phyloP scores from a whole-genome alignment of 2,888 invertebrate species.

The Chalcosyrphus nemorum region DNA sequence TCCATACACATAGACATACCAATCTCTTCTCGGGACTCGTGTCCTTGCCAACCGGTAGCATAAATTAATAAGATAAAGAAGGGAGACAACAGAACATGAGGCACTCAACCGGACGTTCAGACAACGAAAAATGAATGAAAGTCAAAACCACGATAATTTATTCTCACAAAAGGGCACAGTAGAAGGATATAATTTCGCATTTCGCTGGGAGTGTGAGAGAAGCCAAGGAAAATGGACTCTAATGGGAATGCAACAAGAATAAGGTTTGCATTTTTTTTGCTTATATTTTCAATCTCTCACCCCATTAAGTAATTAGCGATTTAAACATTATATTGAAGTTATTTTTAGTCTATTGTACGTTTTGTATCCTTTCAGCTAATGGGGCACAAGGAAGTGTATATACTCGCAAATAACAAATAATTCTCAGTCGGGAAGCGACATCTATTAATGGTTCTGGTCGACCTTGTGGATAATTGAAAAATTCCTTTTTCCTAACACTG shows the following conservation, averaged over 20 bases:
- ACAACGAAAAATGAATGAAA: constrained; percentile 66
- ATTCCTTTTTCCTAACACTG: background rate
- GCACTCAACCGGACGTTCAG: constrained; percentile 33
- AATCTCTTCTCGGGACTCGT: constrained; percentile 1
- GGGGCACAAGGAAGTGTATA: constrained; percentile 1
- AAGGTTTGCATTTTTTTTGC: background rate
- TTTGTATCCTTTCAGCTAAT: constrained; percentile 12
- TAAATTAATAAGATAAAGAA: constrained; percentile 59
- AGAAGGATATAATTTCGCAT: constrained; percentile 2
- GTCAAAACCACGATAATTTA: constrained; percentile 68
- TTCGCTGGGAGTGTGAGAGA: background rate
- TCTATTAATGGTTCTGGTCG: constrained; percentile 18
- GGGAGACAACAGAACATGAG: background rate
- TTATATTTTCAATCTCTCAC: constrained; percentile 10
- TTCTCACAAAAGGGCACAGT: constrained; percentile 38
- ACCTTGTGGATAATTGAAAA: constrained; percentile 24
- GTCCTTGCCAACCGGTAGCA: constrained; percentile 44
- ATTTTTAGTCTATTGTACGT: background rate
- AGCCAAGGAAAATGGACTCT: background rate
- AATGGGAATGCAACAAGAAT: constrained; percentile 37
- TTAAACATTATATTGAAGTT: background rate
- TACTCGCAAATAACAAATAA: background rate
- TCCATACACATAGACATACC: background rate
- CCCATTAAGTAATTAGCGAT: constrained; percentile 48
- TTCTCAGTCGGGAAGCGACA: constrained; percentile 11